A percentile compares a stretch with the other conserved stretches of the same genome.
Conservation (phyloP, 2,113 vertebrate genomes). For the Crotalus viridis region DNA sequence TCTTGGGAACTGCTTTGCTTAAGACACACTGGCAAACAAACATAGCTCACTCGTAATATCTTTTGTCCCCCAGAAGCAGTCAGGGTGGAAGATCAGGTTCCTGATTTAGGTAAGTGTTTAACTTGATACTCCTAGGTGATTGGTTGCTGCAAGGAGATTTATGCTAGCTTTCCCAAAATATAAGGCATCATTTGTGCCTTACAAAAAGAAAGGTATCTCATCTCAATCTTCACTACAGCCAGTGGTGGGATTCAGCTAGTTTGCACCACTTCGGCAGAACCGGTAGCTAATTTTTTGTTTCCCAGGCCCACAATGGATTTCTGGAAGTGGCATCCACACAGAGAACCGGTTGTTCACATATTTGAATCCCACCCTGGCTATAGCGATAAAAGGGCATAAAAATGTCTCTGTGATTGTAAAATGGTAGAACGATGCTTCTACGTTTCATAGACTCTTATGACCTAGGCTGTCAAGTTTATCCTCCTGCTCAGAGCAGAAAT, state of each 20-base stretch:
- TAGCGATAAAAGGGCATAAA: background rate
- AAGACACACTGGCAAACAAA: no score
- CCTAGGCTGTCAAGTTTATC: background rate
- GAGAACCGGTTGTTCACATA: no score
- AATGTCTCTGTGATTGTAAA: background rate
- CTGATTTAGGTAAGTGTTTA: conserved; percentile 49
- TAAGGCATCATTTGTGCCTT: background rate
- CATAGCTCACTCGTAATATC: background rate
- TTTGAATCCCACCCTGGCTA: background rate
- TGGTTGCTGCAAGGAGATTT: background rate
- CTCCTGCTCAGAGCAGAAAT: background rate
- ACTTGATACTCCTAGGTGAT: background rate
- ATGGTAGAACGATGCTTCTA: background rate
- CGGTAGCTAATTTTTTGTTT: no score
- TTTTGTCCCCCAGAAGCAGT: conserved; percentile 41
- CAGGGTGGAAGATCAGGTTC: conserved; percentile 32
- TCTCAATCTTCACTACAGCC: background rate
- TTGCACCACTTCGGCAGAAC: no score
- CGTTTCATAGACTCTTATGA: background rate
- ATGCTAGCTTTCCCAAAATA: background rate
- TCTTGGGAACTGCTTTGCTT: background rate
- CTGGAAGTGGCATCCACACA: no score
- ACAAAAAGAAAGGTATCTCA: background rate
- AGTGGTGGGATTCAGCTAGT: no score
- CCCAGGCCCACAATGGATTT: no score